These are phyloP conservation scores for Pholis gunnellus DNA, from an alignment of 2,113 vertebrate species.

Conservation along the genomic window DNA sequence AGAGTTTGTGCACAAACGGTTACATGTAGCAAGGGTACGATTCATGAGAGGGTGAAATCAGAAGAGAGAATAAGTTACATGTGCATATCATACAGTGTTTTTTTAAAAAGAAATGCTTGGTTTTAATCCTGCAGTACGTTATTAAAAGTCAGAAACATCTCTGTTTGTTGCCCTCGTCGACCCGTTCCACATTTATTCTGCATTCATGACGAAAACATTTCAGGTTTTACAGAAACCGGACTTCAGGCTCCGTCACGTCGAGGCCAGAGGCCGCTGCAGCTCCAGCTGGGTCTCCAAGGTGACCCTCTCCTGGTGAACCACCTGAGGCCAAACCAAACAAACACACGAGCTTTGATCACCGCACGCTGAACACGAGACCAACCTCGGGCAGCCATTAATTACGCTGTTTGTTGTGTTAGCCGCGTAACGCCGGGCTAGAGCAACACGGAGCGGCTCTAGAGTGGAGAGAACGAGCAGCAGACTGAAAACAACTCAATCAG, in stretches of 20 bases:
- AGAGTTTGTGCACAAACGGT: neutral
- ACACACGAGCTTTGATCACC: slow-evolving; percentile 26
- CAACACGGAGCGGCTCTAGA: too few species aligned
- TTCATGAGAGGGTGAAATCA: slow-evolving; percentile 25
- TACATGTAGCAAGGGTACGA: slow-evolving; percentile 7
- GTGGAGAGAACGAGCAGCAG: too few species aligned
- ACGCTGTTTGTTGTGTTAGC: slow-evolving; percentile 23
- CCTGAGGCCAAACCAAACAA: slow-evolving; percentile 79
- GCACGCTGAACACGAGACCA: neutral
- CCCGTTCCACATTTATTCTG: slow-evolving; percentile 32
- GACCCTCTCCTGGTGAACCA: slow-evolving; percentile 93
- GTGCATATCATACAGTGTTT: slow-evolving; percentile 30
- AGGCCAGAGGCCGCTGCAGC: slow-evolving; percentile 90
- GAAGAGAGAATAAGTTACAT: slow-evolving; percentile 59
- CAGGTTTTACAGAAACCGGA: slow-evolving; percentile 3
- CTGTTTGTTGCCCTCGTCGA: slow-evolving; percentile 3
- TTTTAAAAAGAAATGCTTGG: slow-evolving; percentile 4
- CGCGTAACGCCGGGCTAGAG: neutral
- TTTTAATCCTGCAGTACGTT: slow-evolving; percentile 39
- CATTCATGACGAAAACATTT: slow-evolving; percentile 12
- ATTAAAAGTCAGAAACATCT: slow-evolving; percentile 30
- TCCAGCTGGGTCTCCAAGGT: slow-evolving; percentile 95
- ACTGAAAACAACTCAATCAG: neutral
- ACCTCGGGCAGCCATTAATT: neutral
- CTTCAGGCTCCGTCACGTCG: slow-evolving; percentile 81